phyloP scores from a whole-genome alignment of 2,888 invertebrate species.

The Ectemnius lituratus region DNA sequence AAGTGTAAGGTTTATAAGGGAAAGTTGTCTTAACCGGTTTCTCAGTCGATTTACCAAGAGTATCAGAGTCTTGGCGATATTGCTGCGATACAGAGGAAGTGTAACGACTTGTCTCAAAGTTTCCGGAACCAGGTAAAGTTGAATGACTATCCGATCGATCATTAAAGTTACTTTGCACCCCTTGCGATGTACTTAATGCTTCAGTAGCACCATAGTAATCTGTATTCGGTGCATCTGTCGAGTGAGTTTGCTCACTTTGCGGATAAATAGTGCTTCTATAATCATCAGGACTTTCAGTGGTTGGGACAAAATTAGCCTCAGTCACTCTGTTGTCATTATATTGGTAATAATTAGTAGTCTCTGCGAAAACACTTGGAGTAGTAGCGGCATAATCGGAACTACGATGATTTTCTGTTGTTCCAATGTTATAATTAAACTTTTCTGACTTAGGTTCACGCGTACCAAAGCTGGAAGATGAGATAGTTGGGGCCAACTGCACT shows the following conservation, averaged over 20 bases:
- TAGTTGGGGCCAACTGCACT: neutral
- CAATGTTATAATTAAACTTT: neutral
- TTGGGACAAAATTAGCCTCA: neutral
- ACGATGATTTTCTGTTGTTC: neutral
- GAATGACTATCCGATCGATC: slow-evolving; percentile 21
- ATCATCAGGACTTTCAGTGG: neutral
- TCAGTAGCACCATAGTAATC: neutral
- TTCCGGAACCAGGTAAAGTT: slow-evolving; percentile 12
- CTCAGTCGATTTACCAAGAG: slow-evolving; percentile 63
- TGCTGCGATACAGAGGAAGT: slow-evolving; percentile 49
- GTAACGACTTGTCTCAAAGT: slow-evolving; percentile 43
- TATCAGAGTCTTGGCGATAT: slow-evolving; percentile 63
- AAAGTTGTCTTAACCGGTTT: slow-evolving; percentile 60
- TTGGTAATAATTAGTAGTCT: neutral
- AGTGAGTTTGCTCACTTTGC: neutral
- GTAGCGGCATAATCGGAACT: neutral
- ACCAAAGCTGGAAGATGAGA: neutral
- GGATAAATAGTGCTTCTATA: neutral
- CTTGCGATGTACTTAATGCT: neutral
- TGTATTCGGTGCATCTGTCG: neutral
- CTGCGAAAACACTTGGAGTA: neutral
- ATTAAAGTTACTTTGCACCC: neutral
- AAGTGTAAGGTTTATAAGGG: slow-evolving; percentile 37
- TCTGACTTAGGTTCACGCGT: neutral
- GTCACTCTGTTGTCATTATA: neutral